Conservation (phyloP, 2,113 vertebrate species). For the Ceyx margarethae region DNA sequence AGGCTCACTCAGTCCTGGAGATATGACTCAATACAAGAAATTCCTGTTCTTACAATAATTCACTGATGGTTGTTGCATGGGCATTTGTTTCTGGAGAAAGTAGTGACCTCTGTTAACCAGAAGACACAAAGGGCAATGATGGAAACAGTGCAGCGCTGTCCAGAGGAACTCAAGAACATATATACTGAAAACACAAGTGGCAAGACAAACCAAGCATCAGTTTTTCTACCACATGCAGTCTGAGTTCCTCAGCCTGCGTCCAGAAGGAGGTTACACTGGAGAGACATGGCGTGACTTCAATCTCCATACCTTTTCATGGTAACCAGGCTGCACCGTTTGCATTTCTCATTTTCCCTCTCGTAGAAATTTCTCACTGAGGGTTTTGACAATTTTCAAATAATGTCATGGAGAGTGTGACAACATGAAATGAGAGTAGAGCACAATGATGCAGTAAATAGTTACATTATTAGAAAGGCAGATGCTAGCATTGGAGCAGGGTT, state of each 20-base stretch:
- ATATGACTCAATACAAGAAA: neutral
- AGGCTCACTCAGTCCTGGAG: neutral
- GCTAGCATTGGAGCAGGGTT: conserved; percentile 46
- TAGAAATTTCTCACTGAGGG: conserved; percentile 52
- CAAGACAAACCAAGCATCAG: neutral
- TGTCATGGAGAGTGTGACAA: conserved; percentile 47
- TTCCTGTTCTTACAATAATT: neutral
- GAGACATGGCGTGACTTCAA: accelerated
- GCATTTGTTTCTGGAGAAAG: neutral
- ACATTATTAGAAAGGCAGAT: conserved; percentile 63
- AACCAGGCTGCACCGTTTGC: conserved; percentile 17
- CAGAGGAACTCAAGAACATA: neutral
- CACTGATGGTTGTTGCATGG: neutral
- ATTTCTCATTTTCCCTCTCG: conserved; percentile 27
- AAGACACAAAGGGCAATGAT: neutral
- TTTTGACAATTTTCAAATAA: conserved; percentile 63
- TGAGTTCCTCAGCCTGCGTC: neutral
- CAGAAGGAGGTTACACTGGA: neutral
- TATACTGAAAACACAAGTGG: neutral
- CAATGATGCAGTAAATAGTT: conserved; percentile 67
- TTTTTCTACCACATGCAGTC: neutral
- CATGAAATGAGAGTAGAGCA: conserved; percentile 56
- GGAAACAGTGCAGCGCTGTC: neutral
- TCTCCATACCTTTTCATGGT: neutral
- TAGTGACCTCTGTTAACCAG: neutral